These are phyloP conservation scores for Synodontis membranacea DNA, from an alignment of 2,113 vertebrate species.

Conservation along the genomic window DNA sequence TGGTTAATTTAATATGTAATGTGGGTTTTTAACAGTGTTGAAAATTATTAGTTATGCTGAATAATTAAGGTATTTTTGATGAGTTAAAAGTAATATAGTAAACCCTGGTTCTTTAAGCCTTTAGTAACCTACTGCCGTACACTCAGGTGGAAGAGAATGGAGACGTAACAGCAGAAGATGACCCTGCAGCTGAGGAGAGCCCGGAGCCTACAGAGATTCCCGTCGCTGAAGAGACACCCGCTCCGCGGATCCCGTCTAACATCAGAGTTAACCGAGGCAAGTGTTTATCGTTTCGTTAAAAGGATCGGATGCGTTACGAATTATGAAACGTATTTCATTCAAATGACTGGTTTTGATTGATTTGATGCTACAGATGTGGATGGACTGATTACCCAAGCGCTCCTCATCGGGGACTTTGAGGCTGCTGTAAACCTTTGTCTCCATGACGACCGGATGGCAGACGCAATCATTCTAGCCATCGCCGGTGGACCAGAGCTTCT, in stretches of 20 bases:
- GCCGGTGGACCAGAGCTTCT: conserved; percentile 89
- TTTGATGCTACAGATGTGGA: conserved; percentile 79
- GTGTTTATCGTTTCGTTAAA: neutral
- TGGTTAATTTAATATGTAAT: neutral
- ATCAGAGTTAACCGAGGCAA: conserved; percentile 85
- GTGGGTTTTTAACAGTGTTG: neutral
- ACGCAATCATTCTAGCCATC: conserved; percentile 92
- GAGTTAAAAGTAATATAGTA: neutral
- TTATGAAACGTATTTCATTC: too few species aligned
- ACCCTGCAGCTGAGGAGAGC: conserved; percentile 38
- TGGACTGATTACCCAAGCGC: conserved; percentile 91
- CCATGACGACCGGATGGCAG: conserved; percentile 93
- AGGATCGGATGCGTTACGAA: neutral
- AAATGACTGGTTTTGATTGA: conserved; percentile 6
- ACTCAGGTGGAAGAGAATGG: conserved; percentile 49
- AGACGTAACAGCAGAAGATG: conserved; percentile 46
- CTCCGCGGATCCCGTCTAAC: conserved; percentile 54
- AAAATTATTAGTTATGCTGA: neutral
- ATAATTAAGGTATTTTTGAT: neutral
- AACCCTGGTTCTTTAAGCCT: neutral
- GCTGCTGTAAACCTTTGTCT: conserved; percentile 93
- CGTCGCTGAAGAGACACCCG: conserved; percentile 35
- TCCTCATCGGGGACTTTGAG: conserved; percentile 90
- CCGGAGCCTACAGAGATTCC: conserved; percentile 38
- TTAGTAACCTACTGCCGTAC: neutral